Evolutionary conservation across 1,140 invertebrate genomes (phyloP).

Genomic region (Sitobion miscanthi): DNA sequence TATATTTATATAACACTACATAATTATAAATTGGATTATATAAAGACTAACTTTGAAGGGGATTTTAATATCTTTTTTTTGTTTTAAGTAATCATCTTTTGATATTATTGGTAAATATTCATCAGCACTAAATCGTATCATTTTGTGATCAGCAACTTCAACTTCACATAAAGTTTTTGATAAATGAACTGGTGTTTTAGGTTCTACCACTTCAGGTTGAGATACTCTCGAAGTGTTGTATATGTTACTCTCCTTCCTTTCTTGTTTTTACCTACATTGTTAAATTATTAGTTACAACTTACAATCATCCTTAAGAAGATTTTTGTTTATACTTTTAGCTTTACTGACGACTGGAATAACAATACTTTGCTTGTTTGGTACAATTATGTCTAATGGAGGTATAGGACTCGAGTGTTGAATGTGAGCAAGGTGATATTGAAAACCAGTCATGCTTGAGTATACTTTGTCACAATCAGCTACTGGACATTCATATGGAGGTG

Average conservation of each 20-base stretch:
- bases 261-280: constrained; percentile 35
- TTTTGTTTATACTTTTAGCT: constrained; percentile 34
- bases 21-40: background rate
- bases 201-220: constrained; percentile 32
- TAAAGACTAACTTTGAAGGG: constrained; percentile 18
- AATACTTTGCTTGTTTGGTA: constrained; percentile 8
- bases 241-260: constrained; percentile 68
- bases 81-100: constrained; percentile 28
- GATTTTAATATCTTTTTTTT: constrained; percentile 25
- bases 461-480: constrained; percentile 81
- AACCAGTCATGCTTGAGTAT: constrained; percentile 83
- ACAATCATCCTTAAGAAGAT: background rate
- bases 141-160: constrained; percentile 38
- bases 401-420: constrained; percentile 76
- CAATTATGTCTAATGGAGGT: constrained; percentile 59
- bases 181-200: constrained; percentile 29
- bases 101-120: constrained; percentile 35
- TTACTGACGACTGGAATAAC: constrained; percentile 29
- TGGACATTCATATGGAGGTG: constrained; percentile 85
- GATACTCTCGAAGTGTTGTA: constrained; percentile 68
- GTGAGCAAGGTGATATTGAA: constrained; percentile 85
- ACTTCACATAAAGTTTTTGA: constrained; percentile 27
- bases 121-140: constrained; percentile 33
- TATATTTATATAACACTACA: background rate
- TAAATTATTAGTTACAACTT: background rate